phyloP scores from a whole-genome alignment of 1,140 invertebrate species.

The Chionoecetes opilio region DNA sequence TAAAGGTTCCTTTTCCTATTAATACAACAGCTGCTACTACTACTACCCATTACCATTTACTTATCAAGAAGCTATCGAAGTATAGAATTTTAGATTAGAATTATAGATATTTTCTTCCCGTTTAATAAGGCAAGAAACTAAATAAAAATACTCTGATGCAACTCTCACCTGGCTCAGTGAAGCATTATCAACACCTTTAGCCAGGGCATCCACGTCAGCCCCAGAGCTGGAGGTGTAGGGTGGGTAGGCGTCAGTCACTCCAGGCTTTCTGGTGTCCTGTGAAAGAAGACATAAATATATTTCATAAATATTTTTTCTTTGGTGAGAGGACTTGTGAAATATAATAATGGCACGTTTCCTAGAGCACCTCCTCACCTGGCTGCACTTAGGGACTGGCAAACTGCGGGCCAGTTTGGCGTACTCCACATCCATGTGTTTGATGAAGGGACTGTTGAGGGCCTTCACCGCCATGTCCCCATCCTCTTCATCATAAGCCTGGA shows the following conservation, averaged over 20 bases:
- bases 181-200: constrained; percentile 45
- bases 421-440: constrained; percentile 97
- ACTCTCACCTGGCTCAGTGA: constrained; percentile 67
- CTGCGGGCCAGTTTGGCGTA: constrained; percentile 86
- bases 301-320: background rate
- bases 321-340: background rate
- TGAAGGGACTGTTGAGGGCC: constrained; percentile 93
- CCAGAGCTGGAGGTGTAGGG: constrained; percentile 70
- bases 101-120: background rate
- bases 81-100: background rate
- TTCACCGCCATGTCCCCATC: constrained; percentile 91
- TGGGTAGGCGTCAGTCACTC: constrained; percentile 75
- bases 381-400: constrained; percentile 69
- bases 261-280: constrained; percentile 69
- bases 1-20: no score
- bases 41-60: background rate
- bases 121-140: background rate
- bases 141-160: background rate
- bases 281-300: background rate
- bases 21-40: background rate
- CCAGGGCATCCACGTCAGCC: constrained; percentile 62
- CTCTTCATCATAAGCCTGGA: constrained; percentile 95
- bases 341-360: background rate
- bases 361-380: constrained; percentile 36
- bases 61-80: background rate